Evolutionary conservation across 2,888 invertebrate species (phyloP).

Genomic region (Phyllotreta striolata): DNA sequence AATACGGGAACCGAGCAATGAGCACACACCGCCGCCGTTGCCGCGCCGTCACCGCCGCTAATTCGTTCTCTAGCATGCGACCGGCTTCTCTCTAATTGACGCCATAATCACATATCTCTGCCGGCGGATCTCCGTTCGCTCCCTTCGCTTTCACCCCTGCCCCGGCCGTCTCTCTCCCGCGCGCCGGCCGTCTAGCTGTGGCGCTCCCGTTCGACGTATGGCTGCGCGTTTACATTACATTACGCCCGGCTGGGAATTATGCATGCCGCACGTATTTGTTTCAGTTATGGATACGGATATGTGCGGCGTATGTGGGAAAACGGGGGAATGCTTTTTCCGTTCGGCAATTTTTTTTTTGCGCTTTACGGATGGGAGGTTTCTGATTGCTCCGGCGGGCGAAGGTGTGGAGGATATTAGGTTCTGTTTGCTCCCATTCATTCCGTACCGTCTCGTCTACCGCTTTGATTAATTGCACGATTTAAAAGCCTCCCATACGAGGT

Average conservation of each 20-base stretch:
- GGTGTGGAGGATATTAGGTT: neutral
- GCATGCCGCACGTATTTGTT: slow-evolving; percentile 31
- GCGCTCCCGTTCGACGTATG: slow-evolving; percentile 24
- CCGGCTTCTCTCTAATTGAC: slow-evolving; percentile 54
- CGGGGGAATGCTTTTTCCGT: slow-evolving; percentile 8
- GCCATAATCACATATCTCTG: slow-evolving; percentile 55
- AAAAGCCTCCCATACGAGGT: no score
- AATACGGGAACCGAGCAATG: slow-evolving; percentile 44
- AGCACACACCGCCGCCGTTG: slow-evolving; percentile 32
- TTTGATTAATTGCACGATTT: neutral
- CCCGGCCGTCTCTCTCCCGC: slow-evolving; percentile 29
- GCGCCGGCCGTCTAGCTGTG: slow-evolving; percentile 36
- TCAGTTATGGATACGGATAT: slow-evolving; percentile 32
- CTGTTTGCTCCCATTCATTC: neutral
- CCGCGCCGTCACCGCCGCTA: slow-evolving; percentile 40
- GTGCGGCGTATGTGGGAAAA: slow-evolving; percentile 16
- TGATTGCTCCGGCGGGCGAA: neutral
- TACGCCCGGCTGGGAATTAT: slow-evolving; percentile 33
- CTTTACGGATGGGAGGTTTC: slow-evolving; percentile 15
- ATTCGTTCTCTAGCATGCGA: slow-evolving; percentile 48
- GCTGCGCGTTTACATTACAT: slow-evolving; percentile 30
- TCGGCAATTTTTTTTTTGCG: slow-evolving; percentile 4
- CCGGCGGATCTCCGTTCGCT: slow-evolving; percentile 45
- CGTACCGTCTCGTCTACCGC: neutral
- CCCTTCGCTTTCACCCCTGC: slow-evolving; percentile 49